These are phyloP conservation scores for Allygus modestus DNA, from an alignment of 2,888 invertebrate genomes.

Conservation along the genomic window DNA sequence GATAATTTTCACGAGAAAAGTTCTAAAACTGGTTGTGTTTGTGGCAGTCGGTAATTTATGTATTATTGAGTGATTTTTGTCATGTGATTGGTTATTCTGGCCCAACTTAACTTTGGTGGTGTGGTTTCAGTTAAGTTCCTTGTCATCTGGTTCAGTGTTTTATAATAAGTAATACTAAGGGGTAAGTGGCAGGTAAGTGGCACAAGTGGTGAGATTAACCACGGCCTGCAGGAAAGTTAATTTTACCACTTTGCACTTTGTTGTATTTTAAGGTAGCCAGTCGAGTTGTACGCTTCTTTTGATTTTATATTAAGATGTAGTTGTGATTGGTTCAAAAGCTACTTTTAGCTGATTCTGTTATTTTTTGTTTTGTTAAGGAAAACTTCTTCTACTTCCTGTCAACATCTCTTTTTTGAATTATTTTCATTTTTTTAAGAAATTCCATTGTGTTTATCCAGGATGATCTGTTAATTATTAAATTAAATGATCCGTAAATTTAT, in stretches of 20 bases:
- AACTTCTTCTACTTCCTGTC: no score
- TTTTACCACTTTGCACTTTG: background rate
- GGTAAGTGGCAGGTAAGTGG: slow-evolving; percentile 37
- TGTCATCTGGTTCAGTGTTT: slow-evolving; percentile 27
- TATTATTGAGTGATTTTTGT: slow-evolving; percentile 38
- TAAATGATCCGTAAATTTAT: no score
- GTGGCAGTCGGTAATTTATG: background rate
- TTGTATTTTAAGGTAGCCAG: background rate
- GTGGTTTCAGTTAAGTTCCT: slow-evolving; percentile 43
- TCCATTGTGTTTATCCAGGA: no score
- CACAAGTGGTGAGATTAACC: background rate
- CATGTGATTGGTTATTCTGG: slow-evolving; percentile 21
- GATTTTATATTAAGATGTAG: no score
- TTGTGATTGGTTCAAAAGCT: no score
- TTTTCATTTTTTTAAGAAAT: no score
- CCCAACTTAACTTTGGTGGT: slow-evolving; percentile 29
- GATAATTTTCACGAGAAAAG: no score
- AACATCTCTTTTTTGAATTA: no score
- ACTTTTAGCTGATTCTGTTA: no score
- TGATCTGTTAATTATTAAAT: no score
- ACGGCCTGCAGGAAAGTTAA: background rate
- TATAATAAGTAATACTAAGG: background rate
- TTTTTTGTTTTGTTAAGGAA: no score
- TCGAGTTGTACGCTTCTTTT: no score
- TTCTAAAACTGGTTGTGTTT: background rate